These are phyloP conservation scores for Illadopsis cleaveri DNA, from an alignment of 2,113 vertebrate genomes.

Conservation along the genomic window DNA sequence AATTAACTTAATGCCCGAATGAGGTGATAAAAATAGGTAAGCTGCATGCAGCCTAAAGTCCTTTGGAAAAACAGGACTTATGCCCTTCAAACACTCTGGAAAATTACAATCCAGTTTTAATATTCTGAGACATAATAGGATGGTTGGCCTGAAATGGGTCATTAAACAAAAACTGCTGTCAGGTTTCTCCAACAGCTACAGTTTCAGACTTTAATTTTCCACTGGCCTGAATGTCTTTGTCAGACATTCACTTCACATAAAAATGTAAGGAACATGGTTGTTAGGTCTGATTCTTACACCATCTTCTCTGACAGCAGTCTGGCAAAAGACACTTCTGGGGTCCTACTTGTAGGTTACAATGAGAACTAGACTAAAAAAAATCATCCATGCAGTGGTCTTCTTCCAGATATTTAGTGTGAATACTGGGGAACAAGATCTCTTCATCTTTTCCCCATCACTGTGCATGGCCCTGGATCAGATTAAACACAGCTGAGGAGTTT, in stretches of 20 bases:
- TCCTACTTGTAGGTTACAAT: background rate
- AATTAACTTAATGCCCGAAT: background rate
- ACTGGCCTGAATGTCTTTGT: fast-evolving
- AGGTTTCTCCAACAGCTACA: background rate
- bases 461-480: background rate
- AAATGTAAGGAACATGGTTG: background rate
- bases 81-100: background rate
- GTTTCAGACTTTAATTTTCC: background rate
- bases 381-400: background rate
- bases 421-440: background rate
- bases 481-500: background rate
- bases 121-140: background rate
- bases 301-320: background rate
- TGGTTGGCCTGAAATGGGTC: background rate
- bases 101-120: background rate
- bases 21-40: conserved; percentile 5
- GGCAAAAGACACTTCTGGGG: background rate
- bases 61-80: background rate
- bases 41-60: background rate
- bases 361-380: background rate
- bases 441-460: background rate
- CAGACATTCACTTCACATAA: background rate
- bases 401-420: background rate
- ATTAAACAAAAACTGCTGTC: background rate
- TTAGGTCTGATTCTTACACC: background rate